Conservation (phyloP, 1,140 invertebrate genomes). For the Pinna nobilis region DNA sequence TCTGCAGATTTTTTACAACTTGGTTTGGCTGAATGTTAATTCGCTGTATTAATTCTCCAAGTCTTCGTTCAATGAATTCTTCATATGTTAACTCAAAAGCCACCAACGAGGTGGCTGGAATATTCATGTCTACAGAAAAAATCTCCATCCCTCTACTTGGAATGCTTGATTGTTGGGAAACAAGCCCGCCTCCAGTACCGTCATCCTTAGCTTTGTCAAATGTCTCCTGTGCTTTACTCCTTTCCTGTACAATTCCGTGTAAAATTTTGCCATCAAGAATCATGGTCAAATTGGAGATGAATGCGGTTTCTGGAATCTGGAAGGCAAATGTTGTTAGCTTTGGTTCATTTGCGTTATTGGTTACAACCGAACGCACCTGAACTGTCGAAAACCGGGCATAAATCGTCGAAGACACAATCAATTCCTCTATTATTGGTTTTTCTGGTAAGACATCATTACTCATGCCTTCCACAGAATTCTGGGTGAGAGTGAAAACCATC, state of each 20-base stretch:
- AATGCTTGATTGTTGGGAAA: slow-evolving; percentile 6
- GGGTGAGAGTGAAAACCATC: background rate
- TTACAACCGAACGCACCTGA: slow-evolving; percentile 30
- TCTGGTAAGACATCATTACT: background rate
- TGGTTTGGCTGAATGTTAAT: slow-evolving; percentile 47
- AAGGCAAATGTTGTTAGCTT: slow-evolving; percentile 44
- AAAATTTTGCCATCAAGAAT: slow-evolving; percentile 31
- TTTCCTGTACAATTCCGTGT: slow-evolving; percentile 44
- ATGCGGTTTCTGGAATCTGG: slow-evolving; percentile 52
- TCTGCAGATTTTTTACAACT: slow-evolving; percentile 40
- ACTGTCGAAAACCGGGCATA: slow-evolving; percentile 44
- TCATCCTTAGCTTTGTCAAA: slow-evolving; percentile 40
- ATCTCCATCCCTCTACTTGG: slow-evolving; percentile 42
- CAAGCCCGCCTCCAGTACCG: slow-evolving; percentile 35
- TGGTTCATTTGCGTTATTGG: slow-evolving; percentile 23
- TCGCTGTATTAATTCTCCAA: slow-evolving; percentile 44
- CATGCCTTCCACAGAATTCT: background rate
- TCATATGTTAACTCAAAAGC: slow-evolving; percentile 47
- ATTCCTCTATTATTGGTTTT: slow-evolving; percentile 11
- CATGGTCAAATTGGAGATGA: slow-evolving; percentile 59
- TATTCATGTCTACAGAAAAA: slow-evolving; percentile 44
- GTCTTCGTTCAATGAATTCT: slow-evolving; percentile 45
- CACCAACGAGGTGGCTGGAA: slow-evolving; percentile 32
- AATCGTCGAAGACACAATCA: slow-evolving; percentile 27
- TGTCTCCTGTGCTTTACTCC: slow-evolving; percentile 35